Conservation (phyloP, 2,888 invertebrate genomes). For the Athripsodes cinereus region DNA sequence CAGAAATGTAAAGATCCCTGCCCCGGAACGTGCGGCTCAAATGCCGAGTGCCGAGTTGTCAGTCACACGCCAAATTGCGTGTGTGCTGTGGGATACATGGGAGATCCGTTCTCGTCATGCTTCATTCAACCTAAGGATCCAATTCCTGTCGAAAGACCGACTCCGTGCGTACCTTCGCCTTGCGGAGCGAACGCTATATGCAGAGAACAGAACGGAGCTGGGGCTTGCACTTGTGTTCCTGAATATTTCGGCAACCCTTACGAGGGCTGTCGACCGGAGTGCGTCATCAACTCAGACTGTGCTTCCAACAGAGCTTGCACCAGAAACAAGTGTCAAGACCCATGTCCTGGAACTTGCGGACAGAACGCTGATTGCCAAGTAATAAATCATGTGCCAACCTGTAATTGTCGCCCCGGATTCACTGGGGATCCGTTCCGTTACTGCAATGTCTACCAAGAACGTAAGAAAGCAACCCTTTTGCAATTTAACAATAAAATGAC, state of each 20-base stretch:
- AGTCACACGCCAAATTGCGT: too few relatives aligned
- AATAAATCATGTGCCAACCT: conserved; percentile 56
- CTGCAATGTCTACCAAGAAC: conserved; percentile 44
- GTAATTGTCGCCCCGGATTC: conserved; percentile 59
- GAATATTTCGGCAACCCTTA: conserved; percentile 65
- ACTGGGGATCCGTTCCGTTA: conserved; percentile 60
- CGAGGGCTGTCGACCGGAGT: conserved; percentile 71
- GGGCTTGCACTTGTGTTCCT: conserved; percentile 57
- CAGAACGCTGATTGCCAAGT: conserved; percentile 57
- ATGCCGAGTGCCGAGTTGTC: too few relatives aligned
- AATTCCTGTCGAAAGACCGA: too few relatives aligned
- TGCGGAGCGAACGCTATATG: conserved; percentile 67
- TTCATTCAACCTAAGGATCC: too few relatives aligned
- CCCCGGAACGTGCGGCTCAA: too few relatives aligned
- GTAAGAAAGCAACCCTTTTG: conserved; percentile 42
- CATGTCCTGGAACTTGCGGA: conserved; percentile 52
- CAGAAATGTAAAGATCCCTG: too few relatives aligned
- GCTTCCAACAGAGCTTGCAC: conserved; percentile 63
- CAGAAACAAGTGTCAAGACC: conserved; percentile 65
- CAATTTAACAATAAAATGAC: background rate
- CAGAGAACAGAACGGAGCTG: conserved; percentile 49
- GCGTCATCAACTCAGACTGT: conserved; percentile 71
- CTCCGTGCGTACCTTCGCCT: too few relatives aligned
- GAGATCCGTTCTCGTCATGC: too few relatives aligned
- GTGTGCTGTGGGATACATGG: too few relatives aligned